phyloP scores from a whole-genome alignment of 2,797 vertebrate species.

The Typhlichthys eigenmanni region DNA sequence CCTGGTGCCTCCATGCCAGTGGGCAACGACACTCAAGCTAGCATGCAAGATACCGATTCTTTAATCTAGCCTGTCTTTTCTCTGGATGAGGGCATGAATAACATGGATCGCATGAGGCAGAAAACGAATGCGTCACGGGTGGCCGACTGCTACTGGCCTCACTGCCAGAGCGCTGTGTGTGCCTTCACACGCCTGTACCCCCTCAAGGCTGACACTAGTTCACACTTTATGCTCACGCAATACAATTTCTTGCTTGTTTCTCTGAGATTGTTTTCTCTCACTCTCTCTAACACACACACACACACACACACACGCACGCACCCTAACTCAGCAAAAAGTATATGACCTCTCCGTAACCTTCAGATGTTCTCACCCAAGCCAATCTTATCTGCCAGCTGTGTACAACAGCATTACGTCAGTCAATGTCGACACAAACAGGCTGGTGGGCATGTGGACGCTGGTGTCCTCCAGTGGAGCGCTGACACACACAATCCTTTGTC shows the following conservation, averaged over 20 bases:
- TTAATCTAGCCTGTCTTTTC: constrained; percentile 13
- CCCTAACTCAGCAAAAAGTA: constrained; percentile 58
- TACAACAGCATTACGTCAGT: constrained; percentile 17
- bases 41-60: neutral
- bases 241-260: too few relatives aligned
- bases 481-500: constrained; percentile 7
- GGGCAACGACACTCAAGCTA: neutral
- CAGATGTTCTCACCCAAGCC: neutral
- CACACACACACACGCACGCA: neutral
- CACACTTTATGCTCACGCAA: too few relatives aligned
- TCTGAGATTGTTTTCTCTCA: too few relatives aligned
- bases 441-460: constrained; percentile 17
- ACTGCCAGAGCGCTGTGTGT: constrained; percentile 28
- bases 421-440: constrained; percentile 26
- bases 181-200: neutral
- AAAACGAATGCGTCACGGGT: constrained; percentile 33
- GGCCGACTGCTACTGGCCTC: constrained; percentile 22
- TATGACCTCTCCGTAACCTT: constrained; percentile 30
- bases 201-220: too few relatives aligned
- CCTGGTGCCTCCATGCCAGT: neutral
- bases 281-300: constrained; percentile 2
- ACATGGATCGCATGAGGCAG: constrained; percentile 43
- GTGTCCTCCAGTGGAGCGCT: constrained; percentile 14
- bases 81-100: constrained; percentile 25
- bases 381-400: constrained; percentile 5